Evolutionary conservation across 2,888 invertebrate genomes (phyloP).

Genomic region (Phortica okadai): DNA sequence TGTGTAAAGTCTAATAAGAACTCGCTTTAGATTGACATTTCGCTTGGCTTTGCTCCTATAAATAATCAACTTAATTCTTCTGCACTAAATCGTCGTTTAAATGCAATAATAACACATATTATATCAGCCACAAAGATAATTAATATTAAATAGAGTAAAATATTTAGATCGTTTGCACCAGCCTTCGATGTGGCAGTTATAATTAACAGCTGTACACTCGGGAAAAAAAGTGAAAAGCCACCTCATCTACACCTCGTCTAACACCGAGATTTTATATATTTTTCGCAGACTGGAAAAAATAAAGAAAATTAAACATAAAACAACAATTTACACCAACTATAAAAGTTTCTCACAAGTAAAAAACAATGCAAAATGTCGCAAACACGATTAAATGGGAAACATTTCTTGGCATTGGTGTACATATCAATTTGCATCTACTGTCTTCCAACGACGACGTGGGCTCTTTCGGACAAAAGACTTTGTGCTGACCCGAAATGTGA

Average conservation of each 20-base stretch:
- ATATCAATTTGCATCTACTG: conserved; percentile 39
- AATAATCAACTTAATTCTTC: too few relatives aligned
- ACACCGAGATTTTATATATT: conserved; percentile 5
- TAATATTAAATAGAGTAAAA: too few relatives aligned
- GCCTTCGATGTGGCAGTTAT: background rate
- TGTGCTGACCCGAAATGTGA: conserved; percentile 85
- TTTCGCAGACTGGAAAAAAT: background rate
- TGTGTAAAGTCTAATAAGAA: too few relatives aligned
- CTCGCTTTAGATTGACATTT: too few relatives aligned
- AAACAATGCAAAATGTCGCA: conserved; percentile 66
- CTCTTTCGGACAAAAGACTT: conserved; percentile 82
- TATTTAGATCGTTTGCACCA: too few relatives aligned
- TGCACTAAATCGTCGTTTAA: too few relatives aligned
- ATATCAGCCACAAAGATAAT: too few relatives aligned
- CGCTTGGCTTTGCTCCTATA: too few relatives aligned
- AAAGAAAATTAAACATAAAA: background rate
- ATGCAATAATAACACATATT: too few relatives aligned
- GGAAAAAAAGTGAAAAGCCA: conserved; percentile 57
- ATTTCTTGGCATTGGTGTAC: conserved; percentile 23
- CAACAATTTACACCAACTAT: background rate
- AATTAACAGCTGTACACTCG: background rate
- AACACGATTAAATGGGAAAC: conserved; percentile 37
- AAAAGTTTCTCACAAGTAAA: background rate
- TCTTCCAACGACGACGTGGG: conserved; percentile 57
- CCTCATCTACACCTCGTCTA: conserved; percentile 60